A percentile compares a stretch with the other conserved stretches of the same genome.
phyloP scores from a whole-genome alignment of 2,113 vertebrate species.

The Perca flavescens region DNA sequence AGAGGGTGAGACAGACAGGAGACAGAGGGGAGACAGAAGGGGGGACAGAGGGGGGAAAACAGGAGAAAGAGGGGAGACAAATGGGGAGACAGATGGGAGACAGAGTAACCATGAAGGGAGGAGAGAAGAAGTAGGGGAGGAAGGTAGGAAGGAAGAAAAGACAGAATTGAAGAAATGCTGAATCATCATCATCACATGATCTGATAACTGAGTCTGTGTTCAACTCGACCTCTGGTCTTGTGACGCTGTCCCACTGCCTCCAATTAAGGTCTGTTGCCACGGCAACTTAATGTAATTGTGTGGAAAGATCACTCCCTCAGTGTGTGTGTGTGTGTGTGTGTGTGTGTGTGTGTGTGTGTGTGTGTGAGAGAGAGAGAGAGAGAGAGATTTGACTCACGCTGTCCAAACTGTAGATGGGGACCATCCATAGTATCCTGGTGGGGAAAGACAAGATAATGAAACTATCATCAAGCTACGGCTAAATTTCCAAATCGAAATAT shows the following conservation, averaged over 20 bases:
- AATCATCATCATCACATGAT: too few species aligned
- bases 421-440: slow-evolving; percentile 97
- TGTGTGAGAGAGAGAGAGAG: neutral
- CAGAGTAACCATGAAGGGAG: too few species aligned
- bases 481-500: too few species aligned
- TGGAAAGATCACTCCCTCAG: too few species aligned
- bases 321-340: slow-evolving; percentile 4
- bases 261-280: slow-evolving; percentile 1
- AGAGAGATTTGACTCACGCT: slow-evolving; percentile 89
- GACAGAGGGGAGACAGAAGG: too few species aligned
- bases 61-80: too few species aligned
- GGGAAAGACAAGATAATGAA: slow-evolving; percentile 38
- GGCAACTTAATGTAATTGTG: slow-evolving; percentile 8
- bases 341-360: neutral
- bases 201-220: neutral
- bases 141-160: too few species aligned
- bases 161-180: too few species aligned
- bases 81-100: neutral
- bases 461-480: too few species aligned
- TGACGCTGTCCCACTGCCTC: slow-evolving; percentile 2
- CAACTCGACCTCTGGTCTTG: neutral
- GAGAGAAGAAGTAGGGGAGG: rapidly evolving
- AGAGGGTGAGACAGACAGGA: neutral
- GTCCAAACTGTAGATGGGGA: slow-evolving; percentile 98
- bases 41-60: neutral